Conservation (phyloP, 2,888 invertebrate genomes). For the Diplolepis rosae region DNA sequence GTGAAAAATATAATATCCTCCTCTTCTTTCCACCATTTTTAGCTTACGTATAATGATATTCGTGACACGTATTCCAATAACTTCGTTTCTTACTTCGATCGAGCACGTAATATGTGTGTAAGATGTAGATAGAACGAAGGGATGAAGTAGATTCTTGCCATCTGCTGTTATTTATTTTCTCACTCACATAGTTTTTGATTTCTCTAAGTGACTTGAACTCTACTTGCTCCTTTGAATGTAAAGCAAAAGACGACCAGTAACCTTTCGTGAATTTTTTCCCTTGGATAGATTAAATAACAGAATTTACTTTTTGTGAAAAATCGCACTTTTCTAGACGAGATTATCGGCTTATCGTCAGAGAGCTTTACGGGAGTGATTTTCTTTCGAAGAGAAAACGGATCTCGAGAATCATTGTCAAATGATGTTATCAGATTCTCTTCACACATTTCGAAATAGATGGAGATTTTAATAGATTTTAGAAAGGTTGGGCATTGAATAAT, state of each 20-base stretch:
- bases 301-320: not conserved
- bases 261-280: not conserved
- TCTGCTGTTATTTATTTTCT: not conserved
- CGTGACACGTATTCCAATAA: conserved; percentile 37
- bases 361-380: not conserved
- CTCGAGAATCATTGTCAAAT: not conserved
- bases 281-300: not conserved
- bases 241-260: not conserved
- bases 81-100: conserved; percentile 32
- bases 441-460: not conserved
- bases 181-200: not conserved
- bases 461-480: too few species aligned
- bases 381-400: not conserved
- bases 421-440: not conserved
- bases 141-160: not conserved
- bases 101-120: not conserved
- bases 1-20: conserved; percentile 28
- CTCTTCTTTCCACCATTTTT: not conserved
- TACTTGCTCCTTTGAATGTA: not conserved
- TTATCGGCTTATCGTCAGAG: not conserved
- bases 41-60: conserved; percentile 34
- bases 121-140: not conserved
- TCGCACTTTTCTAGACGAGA: not conserved
- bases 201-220: not conserved
- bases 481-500: too few species aligned